phyloP scores from a whole-genome alignment of 2,888 invertebrate species.

The Erebia epiphron region DNA sequence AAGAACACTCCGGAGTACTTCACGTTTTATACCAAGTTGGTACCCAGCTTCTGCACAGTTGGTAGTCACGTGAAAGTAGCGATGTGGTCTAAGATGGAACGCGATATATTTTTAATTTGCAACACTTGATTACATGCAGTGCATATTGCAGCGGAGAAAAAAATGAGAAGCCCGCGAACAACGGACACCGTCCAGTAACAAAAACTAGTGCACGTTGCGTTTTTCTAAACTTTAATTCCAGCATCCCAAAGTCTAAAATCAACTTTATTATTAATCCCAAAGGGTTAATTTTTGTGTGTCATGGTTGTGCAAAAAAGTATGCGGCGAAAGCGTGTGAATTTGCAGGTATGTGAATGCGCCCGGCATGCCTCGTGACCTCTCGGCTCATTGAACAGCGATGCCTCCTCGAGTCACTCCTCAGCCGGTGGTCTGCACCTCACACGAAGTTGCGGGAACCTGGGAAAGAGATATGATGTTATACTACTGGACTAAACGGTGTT shows the following conservation, averaged over 20 bases:
- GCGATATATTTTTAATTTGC: conserved; percentile 1
- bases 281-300: not conserved
- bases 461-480: conserved; percentile 22
- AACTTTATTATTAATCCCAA: not conserved
- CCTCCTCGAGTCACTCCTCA: conserved; percentile 44
- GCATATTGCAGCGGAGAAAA: conserved; percentile 17
- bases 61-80: conserved; percentile 12
- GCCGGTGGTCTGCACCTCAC: conserved; percentile 63
- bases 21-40: not conserved
- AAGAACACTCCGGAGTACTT: too few relatives aligned
- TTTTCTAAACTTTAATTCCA: conserved; percentile 20
- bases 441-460: conserved; percentile 47
- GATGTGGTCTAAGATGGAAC: conserved; percentile 2
- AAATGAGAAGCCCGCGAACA: conserved; percentile 35
- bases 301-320: conserved; percentile 21
- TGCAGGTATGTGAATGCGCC: conserved; percentile 34
- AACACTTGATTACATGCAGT: not conserved
- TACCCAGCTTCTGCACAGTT: not conserved
- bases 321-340: conserved; percentile 47
- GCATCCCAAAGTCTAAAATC: not conserved
- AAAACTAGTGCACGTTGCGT: conserved; percentile 45
- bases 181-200: conserved; percentile 37
- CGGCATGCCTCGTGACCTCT: conserved; percentile 49
- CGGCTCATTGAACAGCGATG: conserved; percentile 67
- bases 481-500: not conserved